These are phyloP conservation scores for Zapus hudsonius DNA, from an alignment of 2,113 vertebrate species.

Conservation along the genomic window DNA sequence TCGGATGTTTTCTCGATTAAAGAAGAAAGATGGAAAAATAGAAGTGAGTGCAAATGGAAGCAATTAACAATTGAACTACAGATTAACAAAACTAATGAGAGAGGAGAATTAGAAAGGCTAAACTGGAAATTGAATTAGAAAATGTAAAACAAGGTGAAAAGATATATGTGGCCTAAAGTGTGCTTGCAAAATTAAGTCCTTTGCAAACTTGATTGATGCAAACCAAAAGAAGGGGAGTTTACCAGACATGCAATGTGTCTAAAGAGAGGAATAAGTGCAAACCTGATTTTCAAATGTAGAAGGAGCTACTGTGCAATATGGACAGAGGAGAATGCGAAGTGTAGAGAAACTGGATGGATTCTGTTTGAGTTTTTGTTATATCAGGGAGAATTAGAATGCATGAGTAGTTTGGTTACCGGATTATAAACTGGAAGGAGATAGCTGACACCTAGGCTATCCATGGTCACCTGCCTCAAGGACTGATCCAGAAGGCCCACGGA, in stretches of 20 bases:
- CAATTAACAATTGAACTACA: neutral
- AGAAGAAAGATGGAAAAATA: neutral
- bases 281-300: neutral
- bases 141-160: neutral
- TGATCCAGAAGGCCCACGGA: too few species aligned
- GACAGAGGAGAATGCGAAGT: neutral
- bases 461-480: too few species aligned
- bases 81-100: neutral
- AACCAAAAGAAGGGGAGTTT: neutral
- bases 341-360: neutral
- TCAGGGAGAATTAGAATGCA: conserved; percentile 2
- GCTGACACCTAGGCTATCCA: too few species aligned
- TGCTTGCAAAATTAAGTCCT: neutral
- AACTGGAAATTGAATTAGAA: neutral
- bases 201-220: neutral
- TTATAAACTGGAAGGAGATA: neutral
- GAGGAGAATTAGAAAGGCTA: neutral
- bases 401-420: neutral
- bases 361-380: neutral
- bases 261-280: neutral
- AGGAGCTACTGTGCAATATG: neutral
- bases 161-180: neutral
- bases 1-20: neutral
- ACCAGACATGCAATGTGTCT: neutral
- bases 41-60: neutral